Percentiles rank a stretch among this genome's conserved stretches.
These are phyloP conservation scores for Metopolophium dirhodum DNA, from an alignment of 1,140 invertebrate species.

Conservation along the genomic window DNA sequence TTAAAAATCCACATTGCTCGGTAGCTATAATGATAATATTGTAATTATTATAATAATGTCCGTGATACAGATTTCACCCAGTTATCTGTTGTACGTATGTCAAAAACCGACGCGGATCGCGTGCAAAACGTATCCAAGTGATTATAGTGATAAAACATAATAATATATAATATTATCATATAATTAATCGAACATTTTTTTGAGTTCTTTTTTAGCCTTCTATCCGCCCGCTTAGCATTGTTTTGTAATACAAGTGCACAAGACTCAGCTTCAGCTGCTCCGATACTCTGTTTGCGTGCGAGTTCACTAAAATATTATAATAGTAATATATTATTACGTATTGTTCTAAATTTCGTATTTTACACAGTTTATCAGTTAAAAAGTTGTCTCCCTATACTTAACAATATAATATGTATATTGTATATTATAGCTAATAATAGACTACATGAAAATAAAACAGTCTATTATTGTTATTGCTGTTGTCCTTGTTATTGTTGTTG, in stretches of 20 bases:
- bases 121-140: not conserved
- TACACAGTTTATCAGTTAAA: not conserved
- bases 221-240: accelerated
- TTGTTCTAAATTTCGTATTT: not conserved
- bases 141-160: not conserved
- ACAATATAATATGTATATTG: not conserved
- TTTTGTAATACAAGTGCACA: not conserved
- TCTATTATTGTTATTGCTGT: not conserved
- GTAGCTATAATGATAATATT: too few relatives aligned
- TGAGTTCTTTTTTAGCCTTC: not conserved
- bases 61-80: not conserved
- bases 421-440: not conserved
- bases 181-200: not conserved
- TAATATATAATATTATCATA: not conserved
- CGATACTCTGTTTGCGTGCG: not conserved
- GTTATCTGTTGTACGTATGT: not conserved
- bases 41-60: too few relatives aligned
- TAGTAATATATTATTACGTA: too few relatives aligned
- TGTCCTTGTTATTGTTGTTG: not conserved
- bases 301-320: not conserved
- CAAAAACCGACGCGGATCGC: not conserved
- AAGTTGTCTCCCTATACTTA: not conserved
- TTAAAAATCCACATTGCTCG: too few relatives aligned
- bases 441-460: not conserved
- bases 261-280: not conserved